Conservation (phyloP, 92 coral and sea anemone genomes). For the Phenganax marumi region DNA sequence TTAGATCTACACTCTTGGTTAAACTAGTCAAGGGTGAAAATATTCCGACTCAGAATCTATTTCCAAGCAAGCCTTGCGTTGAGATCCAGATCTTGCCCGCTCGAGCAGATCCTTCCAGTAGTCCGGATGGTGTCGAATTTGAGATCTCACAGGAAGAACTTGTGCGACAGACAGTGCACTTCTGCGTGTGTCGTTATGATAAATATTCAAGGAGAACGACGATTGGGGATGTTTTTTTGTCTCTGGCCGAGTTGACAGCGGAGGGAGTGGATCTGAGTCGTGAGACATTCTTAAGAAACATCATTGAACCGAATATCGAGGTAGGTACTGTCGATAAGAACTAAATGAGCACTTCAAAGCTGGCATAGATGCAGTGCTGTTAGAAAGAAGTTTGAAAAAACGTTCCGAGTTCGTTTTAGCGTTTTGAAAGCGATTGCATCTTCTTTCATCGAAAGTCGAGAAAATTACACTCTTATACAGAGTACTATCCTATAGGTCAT, state of each 20-base stretch:
- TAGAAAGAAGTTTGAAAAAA: too few species aligned
- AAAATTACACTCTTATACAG: too few species aligned
- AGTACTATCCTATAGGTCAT: too few species aligned
- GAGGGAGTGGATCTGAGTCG: slow-evolving; percentile 86
- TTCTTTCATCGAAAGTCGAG: too few species aligned
- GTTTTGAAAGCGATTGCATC: too few species aligned
- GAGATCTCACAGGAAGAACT: slow-evolving; percentile 74
- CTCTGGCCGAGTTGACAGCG: slow-evolving; percentile 94
- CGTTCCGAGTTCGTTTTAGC: too few species aligned
- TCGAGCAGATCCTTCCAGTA: slow-evolving; percentile 43
- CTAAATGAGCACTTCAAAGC: too few species aligned
- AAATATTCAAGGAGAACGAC: slow-evolving; percentile 71
- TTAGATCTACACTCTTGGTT: slow-evolving; percentile 74
- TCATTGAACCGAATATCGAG: slow-evolving; percentile 80
- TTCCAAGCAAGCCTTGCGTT: slow-evolving; percentile 79
- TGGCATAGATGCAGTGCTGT: too few species aligned
- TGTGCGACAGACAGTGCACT: slow-evolving; percentile 83
- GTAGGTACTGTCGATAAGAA: slow-evolving; percentile 37
- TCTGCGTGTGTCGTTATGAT: slow-evolving; percentile 94
- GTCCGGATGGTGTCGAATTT: slow-evolving; percentile 67
- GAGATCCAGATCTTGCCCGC: slow-evolving; percentile 83
- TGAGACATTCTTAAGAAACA: slow-evolving; percentile 80
- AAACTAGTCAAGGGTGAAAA: slow-evolving; percentile 92
- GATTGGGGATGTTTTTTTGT: slow-evolving; percentile 88
- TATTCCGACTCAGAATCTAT: slow-evolving; percentile 74